Conservation (phyloP, 2,797 vertebrate genomes). For the Paguma larvata region DNA sequence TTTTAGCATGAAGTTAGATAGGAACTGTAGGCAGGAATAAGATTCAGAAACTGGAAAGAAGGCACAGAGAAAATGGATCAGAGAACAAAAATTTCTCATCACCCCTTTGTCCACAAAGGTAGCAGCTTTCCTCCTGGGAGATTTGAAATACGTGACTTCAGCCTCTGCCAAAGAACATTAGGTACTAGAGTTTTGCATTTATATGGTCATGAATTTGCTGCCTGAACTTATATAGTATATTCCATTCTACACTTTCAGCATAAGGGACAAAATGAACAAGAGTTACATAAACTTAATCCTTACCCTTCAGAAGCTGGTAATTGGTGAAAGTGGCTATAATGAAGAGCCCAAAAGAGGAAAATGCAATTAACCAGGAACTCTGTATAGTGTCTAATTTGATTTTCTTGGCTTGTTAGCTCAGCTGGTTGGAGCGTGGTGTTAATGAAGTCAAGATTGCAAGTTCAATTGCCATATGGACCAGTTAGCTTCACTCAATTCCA, state of each 20-base stretch:
- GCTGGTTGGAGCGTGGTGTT: constrained; percentile 58
- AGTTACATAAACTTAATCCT: neutral
- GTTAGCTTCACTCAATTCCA: constrained; percentile 56
- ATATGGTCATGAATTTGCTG: neutral
- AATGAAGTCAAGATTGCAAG: constrained; percentile 69
- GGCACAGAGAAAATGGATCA: neutral
- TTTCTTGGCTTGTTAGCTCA: constrained; percentile 72
- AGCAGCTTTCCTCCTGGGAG: neutral
- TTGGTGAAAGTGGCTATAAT: constrained; percentile 50
- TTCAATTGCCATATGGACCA: constrained; percentile 66
- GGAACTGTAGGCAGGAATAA: neutral
- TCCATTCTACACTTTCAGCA: neutral
- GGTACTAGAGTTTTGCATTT: neutral
- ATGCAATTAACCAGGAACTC: constrained; percentile 54
- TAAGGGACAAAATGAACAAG: constrained; percentile 38
- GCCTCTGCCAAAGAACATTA: constrained; percentile 8
- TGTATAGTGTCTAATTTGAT: constrained; percentile 71
- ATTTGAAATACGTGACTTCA: constrained; percentile 12
- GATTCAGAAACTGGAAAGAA: neutral
- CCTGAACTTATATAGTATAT: neutral
- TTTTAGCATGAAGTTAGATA: neutral
- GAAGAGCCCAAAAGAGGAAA: constrained; percentile 63
- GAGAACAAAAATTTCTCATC: neutral
- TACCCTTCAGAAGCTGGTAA: constrained; percentile 47
- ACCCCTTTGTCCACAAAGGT: neutral